phyloP scores from a whole-genome alignment of 2,797 vertebrate species.

The Heliangelus exortis region DNA sequence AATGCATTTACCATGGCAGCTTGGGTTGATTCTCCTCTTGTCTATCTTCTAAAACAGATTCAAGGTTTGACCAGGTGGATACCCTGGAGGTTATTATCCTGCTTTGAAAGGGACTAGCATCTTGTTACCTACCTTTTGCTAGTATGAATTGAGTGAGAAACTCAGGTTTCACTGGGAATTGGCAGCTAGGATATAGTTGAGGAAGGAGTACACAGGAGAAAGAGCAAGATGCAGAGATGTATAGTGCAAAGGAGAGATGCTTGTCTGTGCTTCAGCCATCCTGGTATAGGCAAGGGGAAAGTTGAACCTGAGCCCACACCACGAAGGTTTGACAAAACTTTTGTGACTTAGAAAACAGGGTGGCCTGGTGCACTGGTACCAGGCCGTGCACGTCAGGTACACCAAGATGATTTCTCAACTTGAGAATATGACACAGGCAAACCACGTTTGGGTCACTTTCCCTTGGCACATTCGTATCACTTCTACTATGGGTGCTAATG shows the following conservation, averaged over 20 bases:
- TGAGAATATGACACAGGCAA: background rate
- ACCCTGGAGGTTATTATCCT: background rate
- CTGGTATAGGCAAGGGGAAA: background rate
- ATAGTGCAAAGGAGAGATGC: background rate
- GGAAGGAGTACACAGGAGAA: background rate
- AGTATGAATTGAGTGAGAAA: background rate
- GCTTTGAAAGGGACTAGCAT: background rate
- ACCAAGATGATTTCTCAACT: background rate
- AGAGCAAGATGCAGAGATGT: background rate
- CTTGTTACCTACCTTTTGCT: background rate
- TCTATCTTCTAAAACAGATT: background rate
- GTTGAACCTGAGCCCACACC: background rate
- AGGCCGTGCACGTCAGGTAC: background rate
- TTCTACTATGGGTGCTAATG: background rate
- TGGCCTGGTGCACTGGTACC: background rate
- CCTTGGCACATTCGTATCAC: background rate
- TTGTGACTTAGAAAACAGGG: background rate
- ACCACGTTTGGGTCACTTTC: background rate
- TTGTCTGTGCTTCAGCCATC: background rate
- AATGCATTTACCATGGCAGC: background rate
- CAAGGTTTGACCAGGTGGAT: background rate
- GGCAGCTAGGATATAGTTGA: background rate
- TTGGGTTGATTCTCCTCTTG: background rate
- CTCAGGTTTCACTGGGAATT: background rate
- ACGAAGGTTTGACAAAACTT: background rate